A percentile compares a stretch with the other conserved stretches of the same genome.
phyloP scores from a whole-genome alignment of 2,888 invertebrate genomes.

The Apocheima hispidaria region DNA sequence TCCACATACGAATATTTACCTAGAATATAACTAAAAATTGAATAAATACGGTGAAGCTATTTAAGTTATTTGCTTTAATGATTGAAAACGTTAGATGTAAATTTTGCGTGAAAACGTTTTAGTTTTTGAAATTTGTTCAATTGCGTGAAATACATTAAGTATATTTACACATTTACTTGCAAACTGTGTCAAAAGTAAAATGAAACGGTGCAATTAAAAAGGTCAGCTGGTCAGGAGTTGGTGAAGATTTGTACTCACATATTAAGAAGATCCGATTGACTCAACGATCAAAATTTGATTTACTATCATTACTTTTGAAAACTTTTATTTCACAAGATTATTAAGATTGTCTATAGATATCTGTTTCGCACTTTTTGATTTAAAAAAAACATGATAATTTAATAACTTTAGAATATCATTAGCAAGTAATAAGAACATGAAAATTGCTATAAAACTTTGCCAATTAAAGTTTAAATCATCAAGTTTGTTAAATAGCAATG shows the following conservation, averaged over 20 bases:
- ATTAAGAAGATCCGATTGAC: neutral
- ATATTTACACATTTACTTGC: conserved; percentile 31
- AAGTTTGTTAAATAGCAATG: too few relatives aligned
- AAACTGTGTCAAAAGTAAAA: conserved; percentile 22
- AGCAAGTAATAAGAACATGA: too few relatives aligned
- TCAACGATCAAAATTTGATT: too few relatives aligned
- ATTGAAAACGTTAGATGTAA: conserved; percentile 28
- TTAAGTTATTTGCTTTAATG: conserved; percentile 18
- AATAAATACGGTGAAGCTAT: conserved; percentile 35
- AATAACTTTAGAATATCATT: too few relatives aligned
- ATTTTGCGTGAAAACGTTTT: conserved; percentile 24
- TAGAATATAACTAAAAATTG: conserved; percentile 32
- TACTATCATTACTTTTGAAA: too few relatives aligned
- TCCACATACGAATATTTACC: conserved; percentile 34
- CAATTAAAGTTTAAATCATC: too few relatives aligned
- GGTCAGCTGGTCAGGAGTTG: neutral
- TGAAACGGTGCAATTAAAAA: conserved; percentile 15
- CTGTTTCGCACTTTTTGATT: too few relatives aligned
- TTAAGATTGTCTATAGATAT: too few relatives aligned
- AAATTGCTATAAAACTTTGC: too few relatives aligned
- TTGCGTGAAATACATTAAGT: conserved; percentile 43
- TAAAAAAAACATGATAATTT: too few relatives aligned
- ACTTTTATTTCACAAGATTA: too few relatives aligned
- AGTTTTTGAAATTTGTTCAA: conserved; percentile 37
- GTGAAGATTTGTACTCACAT: conserved; percentile 1